phyloP scores from a whole-genome alignment of 2,888 invertebrate genomes.

The Hydraecia micacea region DNA sequence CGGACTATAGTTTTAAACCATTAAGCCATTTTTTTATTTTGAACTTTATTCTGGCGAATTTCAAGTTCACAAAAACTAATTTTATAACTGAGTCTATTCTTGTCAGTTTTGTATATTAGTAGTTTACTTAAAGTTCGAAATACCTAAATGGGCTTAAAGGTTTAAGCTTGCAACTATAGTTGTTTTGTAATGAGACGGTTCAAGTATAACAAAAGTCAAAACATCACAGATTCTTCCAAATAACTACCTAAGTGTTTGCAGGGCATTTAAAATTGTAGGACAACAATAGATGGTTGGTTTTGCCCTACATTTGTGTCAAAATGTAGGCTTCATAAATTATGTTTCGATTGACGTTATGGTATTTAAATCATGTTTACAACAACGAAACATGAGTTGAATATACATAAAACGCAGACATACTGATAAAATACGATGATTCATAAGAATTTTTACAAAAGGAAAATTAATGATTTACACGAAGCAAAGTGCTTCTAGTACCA shows the following conservation, averaged over 20 bases:
- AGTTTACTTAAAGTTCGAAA: not conserved
- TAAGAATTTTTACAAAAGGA: conserved; percentile 3
- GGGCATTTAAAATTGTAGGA: not conserved
- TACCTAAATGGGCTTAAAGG: not conserved
- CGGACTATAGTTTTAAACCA: too few relatives aligned
- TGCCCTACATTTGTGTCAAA: not conserved
- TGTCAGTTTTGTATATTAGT: not conserved
- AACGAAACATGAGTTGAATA: not conserved
- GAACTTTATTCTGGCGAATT: not conserved
- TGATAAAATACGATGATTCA: conserved; percentile 50
- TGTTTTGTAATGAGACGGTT: not conserved
- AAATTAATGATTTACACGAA: conserved; percentile 7
- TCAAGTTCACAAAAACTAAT: not conserved
- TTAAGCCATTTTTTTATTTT: not conserved
- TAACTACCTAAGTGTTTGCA: not conserved
- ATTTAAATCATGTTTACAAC: not conserved
- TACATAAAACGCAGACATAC: not conserved
- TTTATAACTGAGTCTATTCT: not conserved
- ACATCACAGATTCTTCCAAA: not conserved
- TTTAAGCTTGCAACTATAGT: not conserved
- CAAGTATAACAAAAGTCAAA: not conserved
- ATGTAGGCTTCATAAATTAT: not conserved
- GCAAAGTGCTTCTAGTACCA: not conserved
- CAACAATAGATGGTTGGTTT: not conserved
- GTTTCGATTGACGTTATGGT: not conserved